These are phyloP conservation scores for Dryobota labecula DNA, from an alignment of 2,888 invertebrate genomes.

Conservation along the genomic window DNA sequence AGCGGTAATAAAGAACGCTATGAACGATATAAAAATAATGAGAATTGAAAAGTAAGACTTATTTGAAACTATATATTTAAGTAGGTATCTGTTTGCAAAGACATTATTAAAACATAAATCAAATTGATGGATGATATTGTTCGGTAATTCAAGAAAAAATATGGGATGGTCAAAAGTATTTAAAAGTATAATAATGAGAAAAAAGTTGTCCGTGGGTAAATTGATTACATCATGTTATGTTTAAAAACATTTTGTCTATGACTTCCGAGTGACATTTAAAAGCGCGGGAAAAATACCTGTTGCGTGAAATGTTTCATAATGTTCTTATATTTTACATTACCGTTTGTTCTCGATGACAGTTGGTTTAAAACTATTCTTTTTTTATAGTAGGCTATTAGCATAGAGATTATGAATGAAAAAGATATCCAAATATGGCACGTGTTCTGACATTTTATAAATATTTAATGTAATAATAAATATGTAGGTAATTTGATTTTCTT, in stretches of 20 bases:
- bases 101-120: not conserved
- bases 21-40: constrained; percentile 40
- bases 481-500: no score
- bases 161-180: not conserved
- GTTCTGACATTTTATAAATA: not conserved
- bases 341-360: not conserved
- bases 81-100: constrained; percentile 9
- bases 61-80: constrained; percentile 25
- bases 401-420: not conserved
- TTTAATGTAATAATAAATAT: not conserved
- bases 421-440: not conserved
- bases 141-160: not conserved
- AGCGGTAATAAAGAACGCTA: constrained; percentile 44
- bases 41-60: constrained; percentile 28
- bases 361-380: not conserved
- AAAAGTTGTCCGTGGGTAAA: not conserved
- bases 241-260: not conserved
- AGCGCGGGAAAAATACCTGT: not conserved
- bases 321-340: not conserved
- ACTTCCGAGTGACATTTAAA: not conserved
- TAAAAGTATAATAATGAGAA: not conserved
- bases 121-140: constrained; percentile 22
- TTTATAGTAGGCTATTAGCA: not conserved
- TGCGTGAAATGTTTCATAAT: not conserved
- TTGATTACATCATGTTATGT: not conserved